Percentiles rank a stretch among this genome's conserved stretches.
phyloP scores from a whole-genome alignment of 2,113 vertebrate genomes.

The Stigmatopora nigra region DNA sequence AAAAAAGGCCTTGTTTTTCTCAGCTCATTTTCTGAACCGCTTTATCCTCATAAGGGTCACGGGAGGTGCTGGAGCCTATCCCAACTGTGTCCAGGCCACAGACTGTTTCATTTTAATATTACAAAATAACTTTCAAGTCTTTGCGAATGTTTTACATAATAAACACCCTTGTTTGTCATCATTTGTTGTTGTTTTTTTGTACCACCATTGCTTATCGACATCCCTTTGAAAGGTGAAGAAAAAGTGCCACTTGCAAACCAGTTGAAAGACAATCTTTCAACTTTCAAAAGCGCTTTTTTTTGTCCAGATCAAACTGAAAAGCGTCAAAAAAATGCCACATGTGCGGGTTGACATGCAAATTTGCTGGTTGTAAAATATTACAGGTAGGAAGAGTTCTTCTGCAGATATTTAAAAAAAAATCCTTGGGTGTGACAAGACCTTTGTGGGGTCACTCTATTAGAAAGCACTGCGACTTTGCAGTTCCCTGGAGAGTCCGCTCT shows the following conservation, averaged over 20 bases:
- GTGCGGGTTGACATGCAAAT: slow-evolving; percentile 41
- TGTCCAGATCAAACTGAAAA: slow-evolving; percentile 40
- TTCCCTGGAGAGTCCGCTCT: slow-evolving; percentile 16
- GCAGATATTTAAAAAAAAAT: slow-evolving; percentile 26
- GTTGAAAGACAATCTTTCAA: slow-evolving; percentile 42
- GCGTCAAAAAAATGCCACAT: slow-evolving; percentile 39
- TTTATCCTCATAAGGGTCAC: no score
- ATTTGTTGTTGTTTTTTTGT: slow-evolving; percentile 65
- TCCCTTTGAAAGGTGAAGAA: slow-evolving; percentile 69
- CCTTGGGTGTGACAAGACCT: slow-evolving; percentile 23
- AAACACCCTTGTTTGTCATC: slow-evolving; percentile 74
- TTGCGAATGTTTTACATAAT: slow-evolving; percentile 93
- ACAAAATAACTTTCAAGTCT: slow-evolving; percentile 95
- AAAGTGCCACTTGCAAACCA: slow-evolving; percentile 66
- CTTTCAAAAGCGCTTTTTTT: slow-evolving; percentile 34
- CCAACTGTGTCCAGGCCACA: no score
- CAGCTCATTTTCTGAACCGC: no score
- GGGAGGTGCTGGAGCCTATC: no score
- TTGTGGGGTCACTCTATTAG: slow-evolving; percentile 9
- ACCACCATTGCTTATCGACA: slow-evolving; percentile 55
- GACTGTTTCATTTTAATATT: slow-evolving; percentile 82
- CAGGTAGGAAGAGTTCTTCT: slow-evolving; percentile 23
- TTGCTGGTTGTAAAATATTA: slow-evolving; percentile 52
- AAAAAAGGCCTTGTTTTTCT: slow-evolving; percentile 73
- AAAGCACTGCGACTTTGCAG: slow-evolving; percentile 33